Conservation (phyloP, 92 coral and sea anemone species). For the Epizoanthus rinbou region DNA sequence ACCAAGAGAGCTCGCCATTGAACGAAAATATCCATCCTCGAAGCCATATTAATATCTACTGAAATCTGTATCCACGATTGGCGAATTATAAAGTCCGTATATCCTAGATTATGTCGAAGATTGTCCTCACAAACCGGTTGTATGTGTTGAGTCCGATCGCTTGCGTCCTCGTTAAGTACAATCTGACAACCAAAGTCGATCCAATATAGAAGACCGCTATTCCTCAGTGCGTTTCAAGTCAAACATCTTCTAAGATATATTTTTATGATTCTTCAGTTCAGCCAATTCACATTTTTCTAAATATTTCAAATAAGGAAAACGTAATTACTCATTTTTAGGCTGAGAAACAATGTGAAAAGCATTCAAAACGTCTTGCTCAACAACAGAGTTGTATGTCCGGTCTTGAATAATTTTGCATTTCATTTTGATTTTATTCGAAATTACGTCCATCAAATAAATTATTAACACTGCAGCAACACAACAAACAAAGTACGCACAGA, state of each 20-base stretch:
- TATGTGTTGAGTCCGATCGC: background rate
- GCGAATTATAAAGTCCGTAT: too few relatives aligned
- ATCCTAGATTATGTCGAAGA: too few relatives aligned
- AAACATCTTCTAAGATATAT: background rate
- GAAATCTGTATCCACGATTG: too few relatives aligned
- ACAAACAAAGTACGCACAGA: background rate
- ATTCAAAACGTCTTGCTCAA: background rate
- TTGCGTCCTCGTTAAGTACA: conserved; percentile 16
- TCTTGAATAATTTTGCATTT: conserved; percentile 69
- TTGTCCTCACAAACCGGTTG: too few relatives aligned
- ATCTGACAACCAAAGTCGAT: conserved; percentile 4
- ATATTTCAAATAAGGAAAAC: background rate
- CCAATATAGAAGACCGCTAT: background rate
- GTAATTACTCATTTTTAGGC: conserved; percentile 13
- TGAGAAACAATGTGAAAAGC: background rate
- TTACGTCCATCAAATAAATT: conserved; percentile 26
- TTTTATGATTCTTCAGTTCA: background rate
- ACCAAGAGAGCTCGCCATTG: conserved; percentile 11
- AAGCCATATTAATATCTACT: background rate
- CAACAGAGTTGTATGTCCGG: conserved; percentile 7
- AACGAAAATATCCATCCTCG: background rate
- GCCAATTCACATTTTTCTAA: background rate
- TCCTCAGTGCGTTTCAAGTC: background rate
- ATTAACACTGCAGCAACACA: conserved; percentile 16
- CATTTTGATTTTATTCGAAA: conserved; percentile 45